These are phyloP conservation scores for Platycheirus rosarum DNA, from an alignment of 2,888 invertebrate genomes.

Conservation along the genomic window DNA sequence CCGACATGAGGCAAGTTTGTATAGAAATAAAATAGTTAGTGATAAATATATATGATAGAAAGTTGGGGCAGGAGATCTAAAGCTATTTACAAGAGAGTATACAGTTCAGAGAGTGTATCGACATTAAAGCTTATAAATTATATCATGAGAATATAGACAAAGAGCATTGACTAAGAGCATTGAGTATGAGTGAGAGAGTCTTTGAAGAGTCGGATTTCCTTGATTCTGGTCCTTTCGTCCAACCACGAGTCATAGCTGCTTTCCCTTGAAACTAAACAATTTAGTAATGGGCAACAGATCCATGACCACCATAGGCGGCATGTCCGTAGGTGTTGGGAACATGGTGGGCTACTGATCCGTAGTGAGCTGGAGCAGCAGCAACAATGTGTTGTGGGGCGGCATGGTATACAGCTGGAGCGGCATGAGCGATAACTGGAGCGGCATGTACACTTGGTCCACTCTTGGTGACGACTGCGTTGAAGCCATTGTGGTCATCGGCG, in stretches of 20 bases:
- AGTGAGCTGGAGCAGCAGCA: constrained; percentile 78
- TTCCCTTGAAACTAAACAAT: constrained; percentile 28
- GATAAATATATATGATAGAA: constrained; percentile 7
- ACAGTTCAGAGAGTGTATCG: constrained; percentile 55
- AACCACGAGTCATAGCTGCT: constrained; percentile 68
- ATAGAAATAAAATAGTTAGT: constrained; percentile 1
- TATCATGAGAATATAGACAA: constrained; percentile 44
- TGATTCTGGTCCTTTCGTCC: constrained; percentile 70
- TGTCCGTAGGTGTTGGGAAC: constrained; percentile 58
- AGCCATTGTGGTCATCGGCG: constrained; percentile 82
- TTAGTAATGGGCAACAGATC: constrained; percentile 80
- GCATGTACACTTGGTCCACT: constrained; percentile 81
- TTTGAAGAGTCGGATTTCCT: constrained; percentile 29
- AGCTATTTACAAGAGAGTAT: constrained; percentile 73
- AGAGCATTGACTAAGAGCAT: constrained; percentile 69
- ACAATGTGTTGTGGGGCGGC: constrained; percentile 76
- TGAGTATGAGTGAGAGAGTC: constrained; percentile 53
- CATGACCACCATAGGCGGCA: constrained; percentile 78
- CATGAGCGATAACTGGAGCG: constrained; percentile 60
- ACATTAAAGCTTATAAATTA: constrained; percentile 54
- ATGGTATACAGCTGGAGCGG: constrained; percentile 75
- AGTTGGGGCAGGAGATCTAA: constrained; percentile 54
- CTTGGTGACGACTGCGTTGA: constrained; percentile 83
- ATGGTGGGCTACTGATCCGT: constrained; percentile 75
- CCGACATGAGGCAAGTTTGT: constrained; percentile 37